A percentile compares a stretch with the other conserved stretches of the same genome.
phyloP scores from a whole-genome alignment of 2,888 invertebrate species.

The Erebia epiphron region DNA sequence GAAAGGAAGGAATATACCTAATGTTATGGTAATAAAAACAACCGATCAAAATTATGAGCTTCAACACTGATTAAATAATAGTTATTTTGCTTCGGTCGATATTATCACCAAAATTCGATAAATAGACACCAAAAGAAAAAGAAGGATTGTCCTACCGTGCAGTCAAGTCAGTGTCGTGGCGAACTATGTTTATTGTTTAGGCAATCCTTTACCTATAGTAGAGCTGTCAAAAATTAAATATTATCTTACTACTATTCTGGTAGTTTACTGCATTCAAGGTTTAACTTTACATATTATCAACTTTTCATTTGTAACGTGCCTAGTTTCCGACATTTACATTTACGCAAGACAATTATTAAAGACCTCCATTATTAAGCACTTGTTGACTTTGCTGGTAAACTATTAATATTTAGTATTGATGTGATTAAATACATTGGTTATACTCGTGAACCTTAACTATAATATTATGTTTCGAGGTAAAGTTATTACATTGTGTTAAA shows the following conservation, averaged over 20 bases:
- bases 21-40: no score
- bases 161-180: not conserved
- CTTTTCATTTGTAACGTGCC: constrained; percentile 14
- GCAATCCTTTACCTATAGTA: not conserved
- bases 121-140: no score
- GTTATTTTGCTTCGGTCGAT: no score
- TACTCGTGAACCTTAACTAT: constrained; percentile 25
- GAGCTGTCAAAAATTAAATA: constrained; percentile 24
- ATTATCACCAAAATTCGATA: no score
- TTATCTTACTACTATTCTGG: constrained; percentile 14
- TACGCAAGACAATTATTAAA: constrained; percentile 40
- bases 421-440: constrained; percentile 32
- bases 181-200: not conserved
- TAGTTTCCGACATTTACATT: constrained; percentile 27
- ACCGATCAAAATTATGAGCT: no score
- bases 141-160: no score
- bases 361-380: constrained; percentile 33
- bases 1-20: no score
- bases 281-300: constrained; percentile 25
- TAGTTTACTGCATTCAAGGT: constrained; percentile 31
- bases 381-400: constrained; percentile 34
- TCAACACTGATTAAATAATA: no score
- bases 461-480: constrained; percentile 22
- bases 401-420: constrained; percentile 35
- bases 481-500: constrained; percentile 15